Evolutionary conservation across 2,888 invertebrate species (phyloP).

Genomic region (Scaptomyza caliginosa): DNA sequence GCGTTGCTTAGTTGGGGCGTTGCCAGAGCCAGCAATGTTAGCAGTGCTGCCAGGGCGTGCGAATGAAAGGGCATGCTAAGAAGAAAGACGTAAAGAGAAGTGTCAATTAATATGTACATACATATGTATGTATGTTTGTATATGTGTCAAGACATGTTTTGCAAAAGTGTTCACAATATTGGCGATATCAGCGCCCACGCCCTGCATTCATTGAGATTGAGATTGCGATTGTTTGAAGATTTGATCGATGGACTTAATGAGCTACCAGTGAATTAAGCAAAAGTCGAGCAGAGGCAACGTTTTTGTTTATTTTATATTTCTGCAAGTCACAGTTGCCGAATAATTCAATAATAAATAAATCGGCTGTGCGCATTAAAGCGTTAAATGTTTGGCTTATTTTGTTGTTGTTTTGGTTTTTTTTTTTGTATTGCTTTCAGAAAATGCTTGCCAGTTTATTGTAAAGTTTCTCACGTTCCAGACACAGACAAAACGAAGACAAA

Average conservation of each 20-base stretch:
- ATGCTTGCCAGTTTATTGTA: constrained; percentile 56
- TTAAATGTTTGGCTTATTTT: too few species aligned
- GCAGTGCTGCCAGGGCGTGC: constrained; percentile 14
- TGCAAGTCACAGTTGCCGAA: constrained; percentile 73
- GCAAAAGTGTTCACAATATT: constrained; percentile 50
- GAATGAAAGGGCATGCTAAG: constrained; percentile 49
- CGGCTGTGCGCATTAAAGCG: constrained; percentile 74
- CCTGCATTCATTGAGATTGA: constrained; percentile 48
- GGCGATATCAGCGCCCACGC: constrained; percentile 37
- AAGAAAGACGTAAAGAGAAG: constrained; percentile 6
- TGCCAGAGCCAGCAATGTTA: constrained; percentile 35
- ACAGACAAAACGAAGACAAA: constrained; percentile 24
- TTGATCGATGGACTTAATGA: constrained; percentile 64
- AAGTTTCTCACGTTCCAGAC: constrained; percentile 73
- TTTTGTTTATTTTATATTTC: background rate
- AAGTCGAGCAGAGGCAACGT: constrained; percentile 32
- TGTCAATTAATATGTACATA: background rate
- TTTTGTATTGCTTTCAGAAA: constrained; percentile 26
- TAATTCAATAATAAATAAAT: constrained; percentile 76
- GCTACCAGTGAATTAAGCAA: constrained; percentile 36
- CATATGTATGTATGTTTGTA: too few species aligned
- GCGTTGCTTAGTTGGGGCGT: constrained; percentile 30
- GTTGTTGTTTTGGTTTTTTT: too few species aligned
- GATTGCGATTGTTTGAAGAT: constrained; percentile 56
- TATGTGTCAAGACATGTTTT: constrained; percentile 50